These are phyloP conservation scores for Calidris pugnax DNA, from an alignment of 2,113 vertebrate genomes.

Conservation along the genomic window DNA sequence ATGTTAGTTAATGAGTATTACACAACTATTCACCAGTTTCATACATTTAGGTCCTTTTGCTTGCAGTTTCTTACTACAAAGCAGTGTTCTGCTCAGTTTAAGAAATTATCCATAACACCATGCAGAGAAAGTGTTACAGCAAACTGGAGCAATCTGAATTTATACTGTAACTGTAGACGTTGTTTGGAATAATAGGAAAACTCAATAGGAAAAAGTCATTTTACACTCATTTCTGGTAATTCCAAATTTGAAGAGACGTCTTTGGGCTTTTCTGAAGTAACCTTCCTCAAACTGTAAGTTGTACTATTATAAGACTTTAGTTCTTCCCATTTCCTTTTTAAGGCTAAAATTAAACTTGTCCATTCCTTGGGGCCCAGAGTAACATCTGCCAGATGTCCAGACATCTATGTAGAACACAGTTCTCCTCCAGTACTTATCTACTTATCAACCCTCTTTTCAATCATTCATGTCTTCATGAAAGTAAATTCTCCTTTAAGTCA, in stretches of 20 bases:
- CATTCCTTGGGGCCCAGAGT: constrained; percentile 70
- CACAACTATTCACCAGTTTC: background rate
- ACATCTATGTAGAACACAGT: constrained; percentile 45
- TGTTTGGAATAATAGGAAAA: background rate
- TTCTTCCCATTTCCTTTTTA: constrained; percentile 78
- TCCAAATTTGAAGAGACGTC: constrained; percentile 30
- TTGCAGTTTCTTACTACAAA: background rate
- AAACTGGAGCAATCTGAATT: background rate
- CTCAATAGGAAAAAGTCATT: background rate
- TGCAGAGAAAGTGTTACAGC: background rate
- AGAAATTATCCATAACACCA: background rate
- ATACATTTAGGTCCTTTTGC: background rate
- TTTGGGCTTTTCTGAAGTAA: constrained; percentile 50
- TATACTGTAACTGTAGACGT: background rate
- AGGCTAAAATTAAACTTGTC: constrained; percentile 77
- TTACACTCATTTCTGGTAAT: background rate
- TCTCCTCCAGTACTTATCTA: constrained; percentile 61
- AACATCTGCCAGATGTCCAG: constrained; percentile 78
- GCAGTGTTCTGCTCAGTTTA: background rate
- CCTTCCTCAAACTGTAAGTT: constrained; percentile 66
- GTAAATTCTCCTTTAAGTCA: constrained; percentile 26
- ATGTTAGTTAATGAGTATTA: background rate
- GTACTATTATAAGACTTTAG: constrained; percentile 72
- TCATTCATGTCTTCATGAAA: constrained; percentile 54
- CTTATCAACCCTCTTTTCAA: constrained; percentile 50